Conservation (phyloP, 2,113 vertebrate genomes). For the Bufo bufo region DNA sequence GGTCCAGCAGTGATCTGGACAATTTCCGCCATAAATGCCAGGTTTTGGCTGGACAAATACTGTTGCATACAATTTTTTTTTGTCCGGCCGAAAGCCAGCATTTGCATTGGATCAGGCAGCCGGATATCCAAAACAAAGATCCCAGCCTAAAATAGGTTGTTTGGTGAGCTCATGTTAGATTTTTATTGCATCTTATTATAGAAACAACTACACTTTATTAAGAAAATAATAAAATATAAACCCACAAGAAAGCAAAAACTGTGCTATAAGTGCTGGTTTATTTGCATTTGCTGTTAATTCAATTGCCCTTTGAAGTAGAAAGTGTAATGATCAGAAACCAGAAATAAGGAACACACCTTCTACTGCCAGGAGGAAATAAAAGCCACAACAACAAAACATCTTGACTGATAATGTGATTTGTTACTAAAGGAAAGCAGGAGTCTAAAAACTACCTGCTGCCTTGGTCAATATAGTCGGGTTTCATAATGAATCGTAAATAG, state of each 20-base stretch:
- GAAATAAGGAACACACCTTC: not conserved
- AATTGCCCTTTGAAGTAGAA: constrained; percentile 36
- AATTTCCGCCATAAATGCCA: too few species aligned
- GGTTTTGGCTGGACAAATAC: too few species aligned
- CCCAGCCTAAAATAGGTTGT: not conserved
- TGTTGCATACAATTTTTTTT: too few species aligned
- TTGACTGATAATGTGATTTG: not conserved
- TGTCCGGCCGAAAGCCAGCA: too few species aligned
- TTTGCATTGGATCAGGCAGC: too few species aligned
- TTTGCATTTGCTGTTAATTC: constrained; percentile 12
- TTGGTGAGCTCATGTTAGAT: not conserved
- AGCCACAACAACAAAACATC: constrained; percentile 12
- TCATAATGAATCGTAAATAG: constrained; percentile 74
- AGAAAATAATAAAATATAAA: not conserved
- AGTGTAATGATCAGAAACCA: constrained; percentile 21
- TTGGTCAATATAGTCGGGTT: constrained; percentile 68
- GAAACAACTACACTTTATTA: not conserved
- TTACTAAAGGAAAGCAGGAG: constrained; percentile 43
- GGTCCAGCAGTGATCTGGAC: too few species aligned
- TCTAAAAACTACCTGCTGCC: constrained; percentile 56
- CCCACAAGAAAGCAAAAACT: not conserved
- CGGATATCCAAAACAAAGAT: too few species aligned
- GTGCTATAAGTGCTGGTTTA: not conserved
- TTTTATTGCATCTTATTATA: not conserved
- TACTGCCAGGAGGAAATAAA: not conserved